Conservation (phyloP, 2,797 vertebrate species). For the Amniataba percoides region DNA sequence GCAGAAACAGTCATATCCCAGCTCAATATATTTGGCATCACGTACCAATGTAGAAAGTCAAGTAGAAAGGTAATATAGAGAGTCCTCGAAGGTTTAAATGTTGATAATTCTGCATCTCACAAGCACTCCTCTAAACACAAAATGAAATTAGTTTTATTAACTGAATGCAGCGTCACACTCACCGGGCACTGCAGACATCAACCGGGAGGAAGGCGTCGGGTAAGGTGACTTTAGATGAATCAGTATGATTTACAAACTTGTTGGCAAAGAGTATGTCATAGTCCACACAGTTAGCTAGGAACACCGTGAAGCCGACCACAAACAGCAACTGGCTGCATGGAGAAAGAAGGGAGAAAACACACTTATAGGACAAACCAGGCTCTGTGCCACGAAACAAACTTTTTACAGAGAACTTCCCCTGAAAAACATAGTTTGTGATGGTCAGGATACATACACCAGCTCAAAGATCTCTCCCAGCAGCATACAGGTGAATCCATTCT, state of each 20-base stretch:
- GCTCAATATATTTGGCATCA: neutral
- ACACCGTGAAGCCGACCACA: slow-evolving; percentile 97
- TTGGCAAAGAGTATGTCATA: slow-evolving; percentile 99
- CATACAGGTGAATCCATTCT: slow-evolving; percentile 99
- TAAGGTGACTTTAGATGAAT: slow-evolving; percentile 95
- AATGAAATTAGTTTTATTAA: neutral
- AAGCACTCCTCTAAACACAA: neutral
- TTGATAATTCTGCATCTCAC: neutral
- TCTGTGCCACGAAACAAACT: neutral
- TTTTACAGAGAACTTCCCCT: neutral
- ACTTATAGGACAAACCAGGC: neutral
- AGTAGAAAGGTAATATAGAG: too few species aligned
- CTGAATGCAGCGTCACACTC: slow-evolving; percentile 45
- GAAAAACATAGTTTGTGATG: neutral
- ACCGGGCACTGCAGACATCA: slow-evolving; percentile 93
- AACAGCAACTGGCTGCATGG: slow-evolving; percentile 95
- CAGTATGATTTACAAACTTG: slow-evolving; percentile 96
- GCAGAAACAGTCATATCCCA: neutral
- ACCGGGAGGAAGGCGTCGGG: slow-evolving; percentile 95
- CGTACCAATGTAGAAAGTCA: neutral
- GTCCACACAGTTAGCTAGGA: slow-evolving; percentile 98
- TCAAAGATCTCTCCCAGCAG: slow-evolving; percentile 97
- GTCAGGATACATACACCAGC: slow-evolving; percentile 90
- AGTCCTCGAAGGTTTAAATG: neutral
- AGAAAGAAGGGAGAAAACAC: slow-evolving; percentile 16